Evolutionary conservation across 2,888 invertebrate species (phyloP), one percentile per base, ranked within the genome.

Genomic region (Aquatica leii): DNA sequence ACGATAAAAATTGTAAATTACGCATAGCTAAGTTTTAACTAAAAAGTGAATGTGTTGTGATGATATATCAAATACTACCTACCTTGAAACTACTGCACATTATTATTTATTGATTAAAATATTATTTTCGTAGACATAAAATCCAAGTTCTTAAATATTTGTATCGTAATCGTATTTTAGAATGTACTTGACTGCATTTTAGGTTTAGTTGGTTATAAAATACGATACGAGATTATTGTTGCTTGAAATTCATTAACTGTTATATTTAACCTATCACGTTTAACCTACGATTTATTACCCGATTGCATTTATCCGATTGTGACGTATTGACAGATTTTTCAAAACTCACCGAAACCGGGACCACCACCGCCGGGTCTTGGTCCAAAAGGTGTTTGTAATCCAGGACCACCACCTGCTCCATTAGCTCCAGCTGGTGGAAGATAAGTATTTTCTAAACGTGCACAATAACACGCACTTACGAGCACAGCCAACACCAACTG

Each of bases 361-460:
- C 78, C 68, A 5, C 66, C 67, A 18, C 73, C 73, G 31, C 72
- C 72, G 12, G 73, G 72, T 34, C 75, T 71, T 18, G 81, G 72
- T 37, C 74, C 73, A 65, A 74, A 77, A 4, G 82, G 84, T 69
- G 81, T 75, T 53, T 75, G 73, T 65, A 82, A 72, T 21, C 81
- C 82, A 51, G 80, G 80, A 35, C 84, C 82, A 50, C 82, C 82
- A n/a, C 82, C 83, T 31, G 82, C 77, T 17, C 76, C 75, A 20
- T 81, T 74, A 18, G 82, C 86, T 69, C 83, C 82, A 8, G 84
- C 80, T 18, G 86, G 87, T 5, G 87, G 87, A 64, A 87, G 75
- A 70, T 87, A 87, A 59, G 84, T 85, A 75, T 85, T 87, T 65
- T 86, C 86, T 69, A 87, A 76, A 59, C 83, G 82, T 53, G 82